Conservation (phyloP, 2,797 vertebrate genomes). For the Coregonus suidteri region DNA sequence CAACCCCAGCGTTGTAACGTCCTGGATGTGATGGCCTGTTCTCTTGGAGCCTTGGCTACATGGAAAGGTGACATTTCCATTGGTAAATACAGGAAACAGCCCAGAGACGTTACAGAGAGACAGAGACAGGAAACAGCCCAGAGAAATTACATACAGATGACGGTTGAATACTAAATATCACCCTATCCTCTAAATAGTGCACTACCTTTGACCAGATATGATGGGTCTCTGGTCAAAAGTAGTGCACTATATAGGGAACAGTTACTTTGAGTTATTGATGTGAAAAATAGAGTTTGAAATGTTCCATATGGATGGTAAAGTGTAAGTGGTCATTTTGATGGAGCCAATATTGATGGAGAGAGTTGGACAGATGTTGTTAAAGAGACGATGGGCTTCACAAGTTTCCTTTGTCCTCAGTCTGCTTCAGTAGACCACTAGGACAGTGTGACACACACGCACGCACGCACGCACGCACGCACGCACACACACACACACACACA, state of each 20-base stretch:
- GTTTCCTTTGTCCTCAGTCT: not conserved
- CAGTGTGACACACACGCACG: not conserved
- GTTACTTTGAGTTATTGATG: not conserved
- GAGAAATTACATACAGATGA: too few relatives aligned
- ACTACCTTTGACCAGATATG: not conserved
- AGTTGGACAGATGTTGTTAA: not conserved
- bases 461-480: too few relatives aligned
- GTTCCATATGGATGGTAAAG: not conserved
- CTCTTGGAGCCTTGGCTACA: not conserved
- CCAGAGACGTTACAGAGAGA: not conserved
- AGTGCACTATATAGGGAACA: too few relatives aligned
- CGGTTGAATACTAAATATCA: not conserved
- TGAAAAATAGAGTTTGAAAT: not conserved
- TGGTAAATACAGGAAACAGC: not conserved
- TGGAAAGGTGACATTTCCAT: constrained; percentile 19
- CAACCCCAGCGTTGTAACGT: not conserved
- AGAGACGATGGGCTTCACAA: not conserved
- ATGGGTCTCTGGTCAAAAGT: not conserved
- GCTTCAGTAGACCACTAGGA: not conserved
- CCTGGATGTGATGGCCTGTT: not conserved
- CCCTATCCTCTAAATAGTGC: not conserved
- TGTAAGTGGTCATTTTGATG: not conserved
- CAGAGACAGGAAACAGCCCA: too few relatives aligned
- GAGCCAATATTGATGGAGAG: not conserved
- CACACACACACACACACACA: too few relatives aligned